Evolutionary conservation across 2,797 vertebrate species (phyloP), one percentile per base, ranked within the genome.

Genomic region (Petrocephalus schoutedeni): DNA sequence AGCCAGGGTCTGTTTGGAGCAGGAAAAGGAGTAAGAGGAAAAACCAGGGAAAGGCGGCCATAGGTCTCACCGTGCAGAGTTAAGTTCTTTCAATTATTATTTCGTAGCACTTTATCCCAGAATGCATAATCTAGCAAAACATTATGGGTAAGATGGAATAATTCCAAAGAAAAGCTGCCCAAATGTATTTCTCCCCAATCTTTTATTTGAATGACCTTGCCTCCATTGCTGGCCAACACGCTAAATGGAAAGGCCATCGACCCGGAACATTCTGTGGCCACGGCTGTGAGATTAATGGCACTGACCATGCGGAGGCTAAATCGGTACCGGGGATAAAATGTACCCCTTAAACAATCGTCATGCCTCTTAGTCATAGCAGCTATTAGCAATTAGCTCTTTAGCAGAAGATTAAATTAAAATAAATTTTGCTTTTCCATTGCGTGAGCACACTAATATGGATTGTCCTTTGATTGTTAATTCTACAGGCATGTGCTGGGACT

Each of bases 231-330:
- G 19, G 19, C 32, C 12, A 45, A 59, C 36, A 80, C 7, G 21
- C 3, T 67, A 77, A 77, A 77, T 16, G 5, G 23, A 36, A 58
- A 41, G 6, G 16, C 21, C 21, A 4, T 86, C 85, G n/a, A 85
- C 85, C 84, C 57, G 57, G 57, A 61, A 59, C 85, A 86, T 86
- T 86, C 57, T 19, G 85, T 56, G 16, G 57, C 85, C 85, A 45
- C 19, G 53, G 36, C 32, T 86, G 85, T 59, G 23, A 51, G 51
- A 21, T 84, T 84, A 84, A 49, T 56, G 51, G 51, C 82, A 14
- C 45, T 7, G 51, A 5, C 45, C 10, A 23, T 54, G 45, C 51
- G 10, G 82, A 23, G 49, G 51, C 82, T 16, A 54, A 54, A 84
- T 84, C n/a, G 23, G 77, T 45, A 49, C 77, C 0, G 82, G n/a